phyloP scores from a whole-genome alignment of 1,140 invertebrate genomes.

The Dufourea novaeangliae region DNA sequence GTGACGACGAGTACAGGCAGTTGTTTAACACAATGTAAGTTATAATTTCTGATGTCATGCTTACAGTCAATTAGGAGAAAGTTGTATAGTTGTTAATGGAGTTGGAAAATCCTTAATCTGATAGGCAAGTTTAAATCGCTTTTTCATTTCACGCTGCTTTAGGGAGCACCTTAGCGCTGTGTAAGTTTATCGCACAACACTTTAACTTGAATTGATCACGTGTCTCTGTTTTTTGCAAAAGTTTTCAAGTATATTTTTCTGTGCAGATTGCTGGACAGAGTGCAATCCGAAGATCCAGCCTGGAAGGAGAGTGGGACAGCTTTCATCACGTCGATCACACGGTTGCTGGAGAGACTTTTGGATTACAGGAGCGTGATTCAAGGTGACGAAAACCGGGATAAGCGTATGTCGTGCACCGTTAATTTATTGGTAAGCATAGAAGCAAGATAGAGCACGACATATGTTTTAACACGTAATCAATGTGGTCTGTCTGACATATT shows the following conservation, averaged over 20 bases:
- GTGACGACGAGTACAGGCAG: slow-evolving; percentile 95
- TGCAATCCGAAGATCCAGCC: slow-evolving; percentile 91
- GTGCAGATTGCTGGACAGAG: slow-evolving; percentile 91
- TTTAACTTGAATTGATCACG: neutral
- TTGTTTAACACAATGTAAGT: slow-evolving; percentile 97
- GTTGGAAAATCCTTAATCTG: neutral
- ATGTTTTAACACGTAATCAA: too few species aligned
- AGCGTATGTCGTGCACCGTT: slow-evolving; percentile 98
- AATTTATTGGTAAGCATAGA: slow-evolving; percentile 89
- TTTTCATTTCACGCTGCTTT: slow-evolving; percentile 79
- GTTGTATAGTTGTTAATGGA: neutral
- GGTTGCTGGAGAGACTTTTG: slow-evolving; percentile 92
- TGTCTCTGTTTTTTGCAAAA: neutral
- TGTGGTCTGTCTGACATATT: too few species aligned
- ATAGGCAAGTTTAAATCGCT: neutral
- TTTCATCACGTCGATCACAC: slow-evolving; percentile 95
- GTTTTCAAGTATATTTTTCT: slow-evolving; percentile 29
- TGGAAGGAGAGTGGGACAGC: slow-evolving; percentile 95
- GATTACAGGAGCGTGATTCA: slow-evolving; percentile 97
- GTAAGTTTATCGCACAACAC: slow-evolving; percentile 84
- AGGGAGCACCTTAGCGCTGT: slow-evolving; percentile 96
- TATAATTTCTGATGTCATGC: neutral
- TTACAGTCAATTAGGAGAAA: neutral
- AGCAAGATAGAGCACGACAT: too few species aligned
- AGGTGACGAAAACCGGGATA: slow-evolving; percentile 95